Base-by-base conservation (phyloP, 2,888 invertebrate genomes). In the Ecdyonurus torrentis region DNA sequence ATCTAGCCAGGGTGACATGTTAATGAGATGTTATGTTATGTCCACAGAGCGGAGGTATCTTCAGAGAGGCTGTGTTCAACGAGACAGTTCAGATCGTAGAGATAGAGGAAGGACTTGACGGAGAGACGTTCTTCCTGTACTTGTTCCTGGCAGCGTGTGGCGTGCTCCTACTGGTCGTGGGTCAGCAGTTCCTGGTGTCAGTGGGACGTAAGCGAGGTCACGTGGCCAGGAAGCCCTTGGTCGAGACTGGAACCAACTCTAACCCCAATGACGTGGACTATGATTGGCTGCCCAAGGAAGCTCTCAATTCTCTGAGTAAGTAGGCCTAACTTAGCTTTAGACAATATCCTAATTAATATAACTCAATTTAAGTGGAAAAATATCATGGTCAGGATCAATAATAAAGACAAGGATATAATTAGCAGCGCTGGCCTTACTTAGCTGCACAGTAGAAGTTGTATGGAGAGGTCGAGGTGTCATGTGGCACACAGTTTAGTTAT, bases 61-160 rank as follows among this genome's bases (percentile, higher is more conserved):
- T 79, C 75, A 83, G 87, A 74, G 94, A 94, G 75, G 91, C 97
- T 58, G 93, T 99, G 2, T 99, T 91, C 82, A 99, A 99, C 75
- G 95, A 98, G 77, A 99, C 99, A 0, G 83, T 99, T 25, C 91
- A 91, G 76, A 91, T 99, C 63, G 84, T 93, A 2, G 99, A 99
- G 76, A 81, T 98, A 53, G 96, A 98, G 68, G 95, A 96, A 75
- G 96, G 97, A 63, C 80, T 99, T 64, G 98, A 98, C 74, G 95
- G 96, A 23, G 99, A 99, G 81, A 98, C 97, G 23, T 92, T 98
- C 81, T 99, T 99, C 85, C 79, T 99, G 69, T 98, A 98, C 73
- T 82, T 99, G 64, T 90, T 99, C 78, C 81, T 99, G 66, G 91
- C 90, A 22, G 97, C 94, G 2, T 86, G 92, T 64, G 86, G 86